Evolutionary conservation across 2,888 invertebrate genomes (phyloP).

Genomic region (Eulithis prunata): DNA sequence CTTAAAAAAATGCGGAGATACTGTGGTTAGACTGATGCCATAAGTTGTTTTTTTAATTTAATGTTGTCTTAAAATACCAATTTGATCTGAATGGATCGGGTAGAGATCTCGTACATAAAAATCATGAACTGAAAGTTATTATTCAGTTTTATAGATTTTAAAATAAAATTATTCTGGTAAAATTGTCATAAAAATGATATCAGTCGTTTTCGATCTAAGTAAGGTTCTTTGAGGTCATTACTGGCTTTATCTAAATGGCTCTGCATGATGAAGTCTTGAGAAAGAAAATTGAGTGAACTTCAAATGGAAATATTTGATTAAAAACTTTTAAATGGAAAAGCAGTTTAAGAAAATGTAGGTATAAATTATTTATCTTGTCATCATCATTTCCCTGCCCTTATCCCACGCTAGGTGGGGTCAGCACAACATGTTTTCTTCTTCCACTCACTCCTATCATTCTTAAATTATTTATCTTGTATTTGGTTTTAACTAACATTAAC

Average conservation of each 20-base stretch:
- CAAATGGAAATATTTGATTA: constrained; percentile 10
- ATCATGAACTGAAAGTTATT: not conserved
- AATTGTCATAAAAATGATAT: constrained; percentile 6
- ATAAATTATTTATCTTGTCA: not conserved
- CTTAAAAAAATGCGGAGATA: too few species aligned
- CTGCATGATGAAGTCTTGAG: constrained; percentile 9
- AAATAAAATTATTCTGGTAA: constrained; percentile 5
- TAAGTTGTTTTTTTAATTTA: too few species aligned
- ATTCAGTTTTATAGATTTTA: constrained; percentile 11
- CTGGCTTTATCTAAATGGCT: constrained; percentile 11
- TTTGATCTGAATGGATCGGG: not conserved
- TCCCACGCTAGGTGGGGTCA: too few species aligned
- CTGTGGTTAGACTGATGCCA: too few species aligned
- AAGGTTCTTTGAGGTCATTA: constrained; percentile 9
- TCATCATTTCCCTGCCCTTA: too few species aligned
- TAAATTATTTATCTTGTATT: not conserved
- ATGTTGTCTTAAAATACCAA: not conserved
- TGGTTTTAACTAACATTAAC: constrained; percentile 10
- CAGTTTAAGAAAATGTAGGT: not conserved
- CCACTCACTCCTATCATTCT: too few species aligned
- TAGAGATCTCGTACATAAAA: constrained; percentile 2
- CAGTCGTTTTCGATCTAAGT: constrained; percentile 8
- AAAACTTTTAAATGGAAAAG: constrained; percentile 12
- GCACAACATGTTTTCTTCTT: too few species aligned
- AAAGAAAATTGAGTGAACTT: constrained; percentile 11